Base-by-base conservation (phyloP, 2,113 vertebrate species). In the Haemorhous mexicanus region DNA sequence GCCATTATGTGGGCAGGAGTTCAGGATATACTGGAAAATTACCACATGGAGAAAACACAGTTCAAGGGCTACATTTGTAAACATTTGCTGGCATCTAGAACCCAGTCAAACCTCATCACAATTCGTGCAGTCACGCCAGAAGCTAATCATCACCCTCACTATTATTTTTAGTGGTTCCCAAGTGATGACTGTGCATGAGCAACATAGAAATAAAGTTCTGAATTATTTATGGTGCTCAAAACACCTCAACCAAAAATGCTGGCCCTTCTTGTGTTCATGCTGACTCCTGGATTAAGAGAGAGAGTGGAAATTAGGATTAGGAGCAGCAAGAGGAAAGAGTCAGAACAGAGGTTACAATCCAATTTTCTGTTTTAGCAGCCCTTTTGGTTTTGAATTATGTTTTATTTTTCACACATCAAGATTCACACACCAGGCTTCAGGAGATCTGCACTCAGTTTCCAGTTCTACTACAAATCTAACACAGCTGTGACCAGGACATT, bases 381-480 rank as follows among this genome's bases (percentile, higher is more conserved):
- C 3, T 1, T 18, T 78, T 8, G 2, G 18, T 19, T 66, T 78
- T 61, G 21, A 64, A 24, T 53, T 28, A 8, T 1, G 0, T 46
- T 84, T 50, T 49, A 10, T 46, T 92, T 85, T 66, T 77, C 22
- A 13, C 24, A 8, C 44, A 33, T 76, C 28, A 62, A n/a, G 32
- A 37, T 32, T 66, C 50, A 53, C 20, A 74, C 24, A 16, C 8
- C 3, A 50, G 49, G n/a, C 37, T 89, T 85, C 43, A 43, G 61
- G 47, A 87, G 43, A 74, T 50, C 64, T 32, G 39, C 26, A 18
- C 22, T 90, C 2, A 1, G 22, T 72, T 59, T 66, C 50, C 46
- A 83, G 30, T 13, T 52, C 41, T 23, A 61, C n/a, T 26, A 35
- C 39, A 69, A 69, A 52, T 56, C 49, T 44, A 39, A 58, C 4